Evolutionary conservation across 2,113 vertebrate species (phyloP), one percentile per base, ranked within the genome.

Genomic region (Zapornia atra): DNA sequence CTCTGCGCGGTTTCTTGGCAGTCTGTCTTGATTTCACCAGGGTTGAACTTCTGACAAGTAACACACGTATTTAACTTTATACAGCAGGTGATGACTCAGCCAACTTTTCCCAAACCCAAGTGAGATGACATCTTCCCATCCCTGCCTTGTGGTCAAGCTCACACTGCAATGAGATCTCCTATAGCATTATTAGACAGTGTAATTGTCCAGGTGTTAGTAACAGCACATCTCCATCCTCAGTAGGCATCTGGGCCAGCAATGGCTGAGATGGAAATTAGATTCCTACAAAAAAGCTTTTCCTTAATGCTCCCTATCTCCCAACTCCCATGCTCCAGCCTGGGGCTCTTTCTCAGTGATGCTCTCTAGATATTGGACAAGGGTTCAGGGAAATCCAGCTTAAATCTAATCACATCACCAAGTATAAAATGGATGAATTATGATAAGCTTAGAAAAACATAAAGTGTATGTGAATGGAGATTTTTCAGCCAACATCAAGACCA

Each of bases 321-420:
- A 21, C 42, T 83, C 15, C 28, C 82, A 75, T 0, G 0, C 60
- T 88, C 56, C 90, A 93, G 77, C 95, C 92, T 2, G 2, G 25
- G 69, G 88, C 72, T 64, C 34, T 28, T 65, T 12, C 56, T 65
- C 61, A 57, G 33, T 7, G n/a, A 90, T 36, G 36, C 66, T 95
- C 96, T 98, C 93, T 85, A 97, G 95, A 97, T 97, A 96, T 46
- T 66, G 93, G 90, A 94, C 96, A 83, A 97, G 94, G 77, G 94
- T 87, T 97, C 48, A 71, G 90, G 93, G 91, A 96, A 97, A 98
- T 64, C 86, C 91, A 97, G 57, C 42, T 70, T 90, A 77, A 95
- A 97, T 97, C 95, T 95, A 76, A 97, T 97, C 94, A 48, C 83
- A 87, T 82, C 89, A 75, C 51, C 24, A 87, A 86, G 34, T 68